Percentiles rank a stretch among this genome's conserved stretches.
Evolutionary conservation across 2,113 vertebrate genomes (phyloP).

Genomic region (Ancistrus triradiatus): DNA sequence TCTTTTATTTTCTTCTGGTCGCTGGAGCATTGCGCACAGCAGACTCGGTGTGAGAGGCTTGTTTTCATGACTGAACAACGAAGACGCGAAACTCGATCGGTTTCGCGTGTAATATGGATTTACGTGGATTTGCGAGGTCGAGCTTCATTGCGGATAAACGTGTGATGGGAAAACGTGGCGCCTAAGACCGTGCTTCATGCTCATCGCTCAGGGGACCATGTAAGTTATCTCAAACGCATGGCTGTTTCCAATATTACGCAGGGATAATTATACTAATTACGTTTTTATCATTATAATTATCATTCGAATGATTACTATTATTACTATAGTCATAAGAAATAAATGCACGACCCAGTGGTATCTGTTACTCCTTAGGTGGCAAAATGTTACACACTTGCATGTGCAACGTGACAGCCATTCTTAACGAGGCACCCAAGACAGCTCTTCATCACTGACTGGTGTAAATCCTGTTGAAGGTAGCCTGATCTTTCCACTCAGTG

Average conservation of each 20-base stretch:
- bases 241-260: background rate
- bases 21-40: constrained; percentile 56
- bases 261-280: background rate
- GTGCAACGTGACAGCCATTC: constrained; percentile 48
- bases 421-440: constrained; percentile 38
- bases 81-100: constrained; percentile 20
- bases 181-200: constrained; percentile 56
- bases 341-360: too few relatives aligned
- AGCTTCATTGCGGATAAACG: constrained; percentile 71
- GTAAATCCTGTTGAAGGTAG: too few relatives aligned
- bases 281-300: background rate
- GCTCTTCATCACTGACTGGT: background rate
- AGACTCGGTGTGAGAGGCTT: constrained; percentile 31
- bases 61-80: constrained; percentile 47
- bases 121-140: constrained; percentile 58
- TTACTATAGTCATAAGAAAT: too few relatives aligned
- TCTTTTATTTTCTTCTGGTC: constrained; percentile 43
- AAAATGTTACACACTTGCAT: constrained; percentile 52
- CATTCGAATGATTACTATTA: constrained; percentile 19
- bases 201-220: constrained; percentile 58
- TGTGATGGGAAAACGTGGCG: constrained; percentile 60
- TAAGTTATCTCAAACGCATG: constrained; percentile 57
- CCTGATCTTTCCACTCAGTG: too few relatives aligned
- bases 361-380: too few relatives aligned
- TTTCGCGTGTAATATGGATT: constrained; percentile 9